Evolutionary conservation across 2,888 invertebrate species (phyloP), one percentile per base, ranked within the genome.

Genomic region (Clitarchus hookeri): DNA sequence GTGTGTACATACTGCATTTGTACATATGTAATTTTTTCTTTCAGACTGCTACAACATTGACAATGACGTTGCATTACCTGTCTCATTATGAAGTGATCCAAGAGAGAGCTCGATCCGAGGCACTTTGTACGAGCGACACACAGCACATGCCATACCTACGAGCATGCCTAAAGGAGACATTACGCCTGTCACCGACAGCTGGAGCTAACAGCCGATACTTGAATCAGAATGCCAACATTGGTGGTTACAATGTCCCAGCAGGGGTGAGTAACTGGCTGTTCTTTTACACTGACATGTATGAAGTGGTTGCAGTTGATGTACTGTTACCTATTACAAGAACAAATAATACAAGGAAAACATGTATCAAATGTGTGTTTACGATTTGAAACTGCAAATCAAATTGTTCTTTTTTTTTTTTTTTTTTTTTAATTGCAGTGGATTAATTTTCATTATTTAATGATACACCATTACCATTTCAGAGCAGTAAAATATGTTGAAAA

Each of bases 31-130:
- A 4, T 36, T 54, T 87, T 88, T 86, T 48, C 78, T 87, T 89
- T 53, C 87, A 92, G 91, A 93, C 93, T 6, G 92, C 93, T 19
- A 93, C 93, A 19, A 91, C 92, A 13, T 88, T 92, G 84, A 91
- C 92, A 27, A 91, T 93, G 89, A 91, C 92, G 48, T 89, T 93
- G 19, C 91, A 92, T 89, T 92, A 92, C 88, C 89, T 91, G 84
- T 90, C 91, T 3, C 88, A 88, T n/a, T 89, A 91, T 87, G 88
- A 88, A 80, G 89, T 89, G 13, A 87, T 88, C 19, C 92, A 92
- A 86, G 88, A 89, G 27, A 86, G 87, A 85, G 88, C 91, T 11
- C 88, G 89, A 65, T 84, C 89, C 8, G 90, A 92, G 87, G 87
- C 89, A 23, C 48, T 86, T 26, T 84, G 85, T 11, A 23, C 84